A percentile compares a stretch with the other conserved stretches of the same genome.
phyloP scores from a whole-genome alignment of 2,888 invertebrate genomes.

The Acanthopleura granulata region DNA sequence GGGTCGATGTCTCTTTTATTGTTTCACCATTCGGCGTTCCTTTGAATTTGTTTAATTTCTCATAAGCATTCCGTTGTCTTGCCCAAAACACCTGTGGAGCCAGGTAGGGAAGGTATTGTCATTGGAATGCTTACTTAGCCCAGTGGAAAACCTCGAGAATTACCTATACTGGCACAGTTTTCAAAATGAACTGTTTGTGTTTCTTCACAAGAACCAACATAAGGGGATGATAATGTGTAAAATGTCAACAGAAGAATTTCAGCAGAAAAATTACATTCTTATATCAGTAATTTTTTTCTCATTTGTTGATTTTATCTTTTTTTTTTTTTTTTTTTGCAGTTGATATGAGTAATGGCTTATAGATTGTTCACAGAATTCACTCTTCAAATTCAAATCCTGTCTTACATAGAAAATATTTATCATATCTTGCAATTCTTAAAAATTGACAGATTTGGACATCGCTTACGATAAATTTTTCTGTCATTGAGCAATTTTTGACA shows the following conservation, averaged over 20 bases:
- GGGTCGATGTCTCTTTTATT: not conserved
- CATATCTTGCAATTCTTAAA: no score
- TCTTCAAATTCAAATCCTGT: no score
- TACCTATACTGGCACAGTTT: not conserved
- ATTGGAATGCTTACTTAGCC: not conserved
- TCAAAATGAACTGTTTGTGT: not conserved
- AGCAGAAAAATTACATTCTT: not conserved
- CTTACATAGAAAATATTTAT: no score
- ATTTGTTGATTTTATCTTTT: no score
- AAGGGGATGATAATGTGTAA: not conserved
- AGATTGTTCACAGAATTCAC: no score
- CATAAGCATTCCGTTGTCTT: slow-evolving; percentile 13
- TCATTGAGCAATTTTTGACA: no score
- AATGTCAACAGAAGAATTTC: not conserved
- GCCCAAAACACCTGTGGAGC: not conserved
- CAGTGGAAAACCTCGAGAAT: not conserved
- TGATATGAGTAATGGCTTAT: no score
- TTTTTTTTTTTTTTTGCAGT: no score
- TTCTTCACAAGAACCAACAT: not conserved
- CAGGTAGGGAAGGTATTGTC: not conserved
- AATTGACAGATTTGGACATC: no score
- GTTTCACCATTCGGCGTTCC: not conserved
- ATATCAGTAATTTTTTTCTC: not conserved
- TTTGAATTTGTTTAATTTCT: slow-evolving; percentile 17
- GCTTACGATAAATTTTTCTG: no score